Percentiles rank a stretch among this genome's conserved stretches.
These are phyloP conservation scores for Potamarius usumacintae DNA, from an alignment of 2,113 vertebrate species.

Conservation along the genomic window DNA sequence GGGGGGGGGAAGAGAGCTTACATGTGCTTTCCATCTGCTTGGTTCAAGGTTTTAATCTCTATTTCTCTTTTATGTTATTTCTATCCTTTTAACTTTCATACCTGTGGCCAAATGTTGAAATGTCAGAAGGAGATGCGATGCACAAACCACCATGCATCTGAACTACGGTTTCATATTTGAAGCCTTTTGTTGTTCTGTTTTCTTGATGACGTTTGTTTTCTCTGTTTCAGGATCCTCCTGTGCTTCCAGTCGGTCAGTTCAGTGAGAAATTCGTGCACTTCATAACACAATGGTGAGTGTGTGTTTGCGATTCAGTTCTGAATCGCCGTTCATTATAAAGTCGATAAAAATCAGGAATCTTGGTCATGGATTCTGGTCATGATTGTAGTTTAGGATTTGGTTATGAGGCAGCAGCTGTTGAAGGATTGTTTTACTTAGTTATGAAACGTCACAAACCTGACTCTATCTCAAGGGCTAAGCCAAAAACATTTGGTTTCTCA, in stretches of 20 bases:
- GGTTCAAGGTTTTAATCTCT: not conserved
- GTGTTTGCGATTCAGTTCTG: conserved; percentile 58
- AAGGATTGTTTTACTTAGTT: not conserved
- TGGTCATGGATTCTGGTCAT: not conserved
- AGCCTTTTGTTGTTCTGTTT: not conserved
- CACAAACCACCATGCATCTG: no score
- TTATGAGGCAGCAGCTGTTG: not conserved
- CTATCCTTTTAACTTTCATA: not conserved
- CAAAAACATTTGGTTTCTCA: not conserved
- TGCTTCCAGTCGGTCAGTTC: conserved; percentile 93
- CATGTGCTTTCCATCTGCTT: not conserved
- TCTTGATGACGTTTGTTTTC: not conserved
- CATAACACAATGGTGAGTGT: conserved; percentile 97
- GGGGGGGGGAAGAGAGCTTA: not conserved
- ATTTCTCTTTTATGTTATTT: not conserved
- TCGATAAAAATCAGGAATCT: not conserved
- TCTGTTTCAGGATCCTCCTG: conserved; percentile 87
- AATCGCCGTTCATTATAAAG: not conserved
- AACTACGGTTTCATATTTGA: not conserved
- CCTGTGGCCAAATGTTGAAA: not conserved
- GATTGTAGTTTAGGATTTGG: not conserved
- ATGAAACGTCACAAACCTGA: not conserved
- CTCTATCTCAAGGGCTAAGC: not conserved
- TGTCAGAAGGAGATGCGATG: not conserved
- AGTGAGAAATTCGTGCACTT: conserved; percentile 96